Percentiles rank a stretch among this genome's conserved stretches.
These are phyloP conservation scores for Pseudopodoces humilis DNA, from an alignment of 2,113 vertebrate species.

Conservation along the genomic window DNA sequence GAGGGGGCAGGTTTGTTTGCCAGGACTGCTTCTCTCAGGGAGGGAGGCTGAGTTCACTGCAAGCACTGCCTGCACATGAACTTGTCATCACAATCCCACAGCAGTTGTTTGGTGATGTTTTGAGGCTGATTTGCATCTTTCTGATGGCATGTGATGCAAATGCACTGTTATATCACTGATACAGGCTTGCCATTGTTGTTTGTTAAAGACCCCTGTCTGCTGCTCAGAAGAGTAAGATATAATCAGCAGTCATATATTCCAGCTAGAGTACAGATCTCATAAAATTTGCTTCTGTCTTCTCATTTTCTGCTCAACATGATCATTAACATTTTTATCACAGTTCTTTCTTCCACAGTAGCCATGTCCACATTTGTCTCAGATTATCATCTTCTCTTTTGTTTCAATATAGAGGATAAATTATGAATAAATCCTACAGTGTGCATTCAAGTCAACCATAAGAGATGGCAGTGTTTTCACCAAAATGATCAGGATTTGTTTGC, in stretches of 20 bases:
- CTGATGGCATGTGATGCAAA: neutral
- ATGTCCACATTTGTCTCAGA: neutral
- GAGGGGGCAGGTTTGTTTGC: neutral
- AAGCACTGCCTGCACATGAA: neutral
- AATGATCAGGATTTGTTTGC: neutral
- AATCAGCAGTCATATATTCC: neutral
- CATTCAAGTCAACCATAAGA: neutral
- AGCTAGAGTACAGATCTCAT: neutral
- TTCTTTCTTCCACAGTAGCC: neutral
- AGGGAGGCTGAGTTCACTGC: neutral
- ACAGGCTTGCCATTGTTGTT: neutral
- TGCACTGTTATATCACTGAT: neutral
- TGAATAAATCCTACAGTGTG: neutral
- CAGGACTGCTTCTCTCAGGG: neutral
- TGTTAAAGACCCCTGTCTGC: neutral
- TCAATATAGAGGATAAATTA: neutral
- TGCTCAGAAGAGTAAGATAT: neutral
- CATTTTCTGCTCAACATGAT: neutral
- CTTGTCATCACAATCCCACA: neutral
- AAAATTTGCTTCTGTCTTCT: constrained; percentile 5
- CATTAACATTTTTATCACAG: neutral
- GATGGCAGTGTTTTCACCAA: neutral
- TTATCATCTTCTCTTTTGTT: neutral
- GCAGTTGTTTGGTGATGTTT: neutral
- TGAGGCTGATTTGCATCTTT: neutral